Evolutionary conservation across 2,888 invertebrate genomes (phyloP), one percentile per base, ranked within the genome.

Genomic region (Heliconius erato): DNA sequence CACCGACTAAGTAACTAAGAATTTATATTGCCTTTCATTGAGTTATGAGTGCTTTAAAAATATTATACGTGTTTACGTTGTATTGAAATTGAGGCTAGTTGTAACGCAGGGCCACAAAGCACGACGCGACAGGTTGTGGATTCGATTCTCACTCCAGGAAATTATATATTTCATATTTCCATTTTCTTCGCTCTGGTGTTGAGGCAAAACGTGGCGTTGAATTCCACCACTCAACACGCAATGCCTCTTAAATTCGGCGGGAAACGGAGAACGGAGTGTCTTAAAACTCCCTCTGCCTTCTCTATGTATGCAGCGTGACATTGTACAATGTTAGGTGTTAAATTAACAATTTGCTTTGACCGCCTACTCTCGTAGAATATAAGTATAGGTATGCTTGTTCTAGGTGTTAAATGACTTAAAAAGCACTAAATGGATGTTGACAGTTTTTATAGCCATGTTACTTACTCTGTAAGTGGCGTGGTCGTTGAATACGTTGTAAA

Each of bases 21-120:
- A 77, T 81, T 76, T 65, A 81, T 81, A 71, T 65, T 28, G 9
- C 49, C 67, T 80, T 54, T 49, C 54, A 80, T 74, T 79, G 32
- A 35, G 35, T 32, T 71, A 74, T 35, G 32, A 49, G 49, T 54
- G 80, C 80, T 80, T 74, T 74, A 80, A 74, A 80, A 80, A 80
- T 68, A 74, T 44, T 72, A 28, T 65, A 49, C 7, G 14, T 2
- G 16, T 49, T 6, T 49, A 6, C 0, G 16, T 49, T 16, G 16
- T 49, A 5, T 16, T 16, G 49, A 49, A 49, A 5, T 49, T 6
- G 49, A 16, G 16, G 49, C 49, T 5, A 5, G 49, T 49, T 16
- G 49, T 49, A 49, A 16, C 49, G 49, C 16, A 49, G 16, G 49
- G 49, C 16, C 16, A 5, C 6, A 14, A 49, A 49, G 49, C 16